Percentiles rank a stretch among this genome's conserved stretches.
Conservation (phyloP, 2,113 vertebrate genomes). For the mouse (Mus musculus) region GRCm39 chr3:98949001-98949500, state of each 20-base stretch:
- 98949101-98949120: not conserved
- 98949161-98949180: not conserved
- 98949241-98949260: not conserved
- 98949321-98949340: not conserved
- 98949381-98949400: not conserved
- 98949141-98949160: not conserved
- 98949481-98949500: not conserved
- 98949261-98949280: not conserved
- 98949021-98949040: not conserved
- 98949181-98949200: not conserved
- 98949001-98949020: not conserved
- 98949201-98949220: not conserved
- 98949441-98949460: not conserved
- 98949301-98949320: not conserved
- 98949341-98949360: constrained; percentile 6
- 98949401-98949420: not conserved
- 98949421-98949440: not conserved
- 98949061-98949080: not conserved
- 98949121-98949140: not conserved
- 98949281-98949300: not conserved
- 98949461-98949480: not conserved
- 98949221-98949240: not conserved
- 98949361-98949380: not conserved
- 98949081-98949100: not conserved
- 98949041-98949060: not conserved